These are phyloP conservation scores for Nesoenas mayeri DNA, from an alignment of 2,113 vertebrate species.

Conservation along the genomic window DNA sequence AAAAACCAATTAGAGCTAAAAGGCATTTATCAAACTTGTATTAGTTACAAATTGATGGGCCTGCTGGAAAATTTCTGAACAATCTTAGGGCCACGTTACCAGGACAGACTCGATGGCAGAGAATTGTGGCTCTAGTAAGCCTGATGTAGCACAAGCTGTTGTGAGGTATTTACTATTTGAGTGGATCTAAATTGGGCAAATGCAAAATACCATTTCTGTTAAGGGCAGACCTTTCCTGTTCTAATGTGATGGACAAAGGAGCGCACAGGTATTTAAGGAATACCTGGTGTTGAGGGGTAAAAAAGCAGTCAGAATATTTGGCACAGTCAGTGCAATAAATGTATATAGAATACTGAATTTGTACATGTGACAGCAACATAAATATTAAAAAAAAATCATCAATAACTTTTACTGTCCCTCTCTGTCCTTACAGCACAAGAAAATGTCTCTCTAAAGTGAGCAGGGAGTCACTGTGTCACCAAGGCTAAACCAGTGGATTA, in stretches of 20 bases:
- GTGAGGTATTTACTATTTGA: constrained; percentile 21
- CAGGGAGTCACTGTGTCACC: neutral
- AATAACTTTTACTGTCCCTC: neutral
- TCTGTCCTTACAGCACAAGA: neutral
- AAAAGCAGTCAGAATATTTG: neutral
- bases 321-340: neutral
- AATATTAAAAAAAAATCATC: neutral
- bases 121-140: neutral
- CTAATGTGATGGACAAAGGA: neutral
- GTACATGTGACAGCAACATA: neutral
- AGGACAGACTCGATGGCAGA: constrained; percentile 25
- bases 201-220: constrained; percentile 25
- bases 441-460: constrained; percentile 9
- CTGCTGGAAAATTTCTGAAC: constrained; percentile 41
- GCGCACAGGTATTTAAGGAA: neutral
- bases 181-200: neutral
- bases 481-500: constrained; percentile 44
- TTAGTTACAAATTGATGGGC: constrained; percentile 12
- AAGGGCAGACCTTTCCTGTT: neutral
- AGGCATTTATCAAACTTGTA: constrained; percentile 28
- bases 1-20: constrained; percentile 20
- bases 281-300: too few species aligned
- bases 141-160: neutral
- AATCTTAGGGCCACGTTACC: neutral
- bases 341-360: neutral